Base-by-base conservation (phyloP, 2,113 vertebrate genomes). In the Anhinga rufa region DNA sequence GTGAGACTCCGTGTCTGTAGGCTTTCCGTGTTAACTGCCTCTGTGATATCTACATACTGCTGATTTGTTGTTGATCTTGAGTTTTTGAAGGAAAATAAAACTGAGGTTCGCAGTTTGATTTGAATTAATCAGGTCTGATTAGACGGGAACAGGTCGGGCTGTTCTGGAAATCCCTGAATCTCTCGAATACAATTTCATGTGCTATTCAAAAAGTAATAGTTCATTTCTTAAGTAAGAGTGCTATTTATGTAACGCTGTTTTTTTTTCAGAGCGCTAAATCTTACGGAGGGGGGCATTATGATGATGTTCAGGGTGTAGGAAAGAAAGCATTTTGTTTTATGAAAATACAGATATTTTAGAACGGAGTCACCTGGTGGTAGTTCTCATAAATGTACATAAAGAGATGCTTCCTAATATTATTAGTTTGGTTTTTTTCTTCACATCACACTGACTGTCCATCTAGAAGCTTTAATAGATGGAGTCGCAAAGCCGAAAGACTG, bases 311-410 rank as follows among this genome's bases (percentile, higher is more conserved):
- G 42, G 49, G 21, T 91, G 38, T 51, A 72, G 36, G 28, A 79
- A 95, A 48, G 54, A 55, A 72, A 69, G 40, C 25, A 58, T 86
- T 82, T 86, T 92, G 69, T 49, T 94, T 95, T 93, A 87, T 79
- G 88, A 96, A 88, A 95, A 91, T 91, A 92, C 51, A 65, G 79
- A 85, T 94, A 97, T 93, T 96, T 97, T 96, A 94, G 93, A 94
- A 93, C 78, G 82, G 96, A 93, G 83, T 96, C 96, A 97, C 92
- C 93, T 98, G 96, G 95, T 97, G 94, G 85, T 95, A 96, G 96
- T 49, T 93, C 95, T 94, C 93, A 95, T 84, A 89, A 95, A 89
- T 92, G 86, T 88, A 82, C 96, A 92, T 70, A 88, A 93, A 96
- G 88, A 93, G 22, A 64, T 8, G 52, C 12, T 91, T 75, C 83